Conservation (phyloP, 2,113 vertebrate species). For the Siphamia tubifer region DNA sequence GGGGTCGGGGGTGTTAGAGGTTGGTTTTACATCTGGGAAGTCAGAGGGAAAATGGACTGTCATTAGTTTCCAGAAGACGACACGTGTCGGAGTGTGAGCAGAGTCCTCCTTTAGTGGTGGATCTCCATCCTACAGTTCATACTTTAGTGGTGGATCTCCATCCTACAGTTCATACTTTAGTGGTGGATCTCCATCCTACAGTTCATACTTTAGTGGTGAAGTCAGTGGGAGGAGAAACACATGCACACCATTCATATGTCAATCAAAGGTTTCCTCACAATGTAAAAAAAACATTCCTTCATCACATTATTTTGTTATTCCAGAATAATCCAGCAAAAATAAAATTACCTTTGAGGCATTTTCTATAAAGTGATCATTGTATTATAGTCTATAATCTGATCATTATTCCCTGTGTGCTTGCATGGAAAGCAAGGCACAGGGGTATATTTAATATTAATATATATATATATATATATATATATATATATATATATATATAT, state of each 20-base stretch:
- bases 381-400: too few species aligned
- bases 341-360: too few species aligned
- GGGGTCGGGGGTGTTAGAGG: not conserved
- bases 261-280: slow-evolving; percentile 38
- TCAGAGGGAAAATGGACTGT: slow-evolving; percentile 68
- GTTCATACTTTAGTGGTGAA: slow-evolving; percentile 77
- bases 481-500: too few species aligned
- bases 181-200: slow-evolving; percentile 79
- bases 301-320: slow-evolving; percentile 15
- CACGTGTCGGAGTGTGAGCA: slow-evolving; percentile 41
- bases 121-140: slow-evolving; percentile 78
- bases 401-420: too few species aligned
- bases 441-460: too few species aligned
- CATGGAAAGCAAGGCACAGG: too few species aligned
- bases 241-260: slow-evolving; percentile 40
- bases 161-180: slow-evolving; percentile 76
- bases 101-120: too few species aligned
- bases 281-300: slow-evolving; percentile 5
- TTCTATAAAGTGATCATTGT: too few species aligned
- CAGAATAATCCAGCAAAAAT: slow-evolving; percentile 2
- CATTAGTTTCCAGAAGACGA: slow-evolving; percentile 66
- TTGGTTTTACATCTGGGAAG: slow-evolving; percentile 63
- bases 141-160: slow-evolving; percentile 79
- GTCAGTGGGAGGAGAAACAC: slow-evolving; percentile 75
- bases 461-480: too few species aligned